phyloP scores from a whole-genome alignment of 1,140 invertebrate species.

The Brachionus angularis region DNA sequence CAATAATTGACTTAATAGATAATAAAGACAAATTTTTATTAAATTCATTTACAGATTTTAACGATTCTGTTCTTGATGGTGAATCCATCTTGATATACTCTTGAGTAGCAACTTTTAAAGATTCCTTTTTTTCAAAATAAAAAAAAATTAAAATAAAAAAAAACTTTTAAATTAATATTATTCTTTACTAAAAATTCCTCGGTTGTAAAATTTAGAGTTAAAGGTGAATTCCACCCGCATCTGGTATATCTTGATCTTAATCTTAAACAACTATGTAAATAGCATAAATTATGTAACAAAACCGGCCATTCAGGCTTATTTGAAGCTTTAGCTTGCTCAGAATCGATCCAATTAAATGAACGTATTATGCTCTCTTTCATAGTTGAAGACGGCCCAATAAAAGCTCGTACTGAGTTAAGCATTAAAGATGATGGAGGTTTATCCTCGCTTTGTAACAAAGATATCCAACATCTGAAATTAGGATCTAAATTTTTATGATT shows the following conservation, averaged over 20 bases:
- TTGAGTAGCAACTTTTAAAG: slow-evolving; percentile 21
- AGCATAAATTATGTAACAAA: slow-evolving; percentile 57
- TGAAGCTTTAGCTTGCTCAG: slow-evolving; percentile 52
- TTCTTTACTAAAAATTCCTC: slow-evolving; percentile 50
- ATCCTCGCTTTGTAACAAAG: slow-evolving; percentile 47
- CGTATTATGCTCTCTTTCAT: slow-evolving; percentile 55
- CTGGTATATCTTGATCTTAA: slow-evolving; percentile 51
- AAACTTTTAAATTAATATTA: not conserved
- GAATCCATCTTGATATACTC: slow-evolving; percentile 26
- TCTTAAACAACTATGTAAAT: slow-evolving; percentile 54
- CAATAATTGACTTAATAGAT: slow-evolving; percentile 21
- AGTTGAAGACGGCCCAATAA: slow-evolving; percentile 47
- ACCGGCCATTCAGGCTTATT: slow-evolving; percentile 52
- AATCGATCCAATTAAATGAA: slow-evolving; percentile 53
- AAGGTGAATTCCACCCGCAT: slow-evolving; percentile 54
- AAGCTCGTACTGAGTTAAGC: slow-evolving; percentile 42
- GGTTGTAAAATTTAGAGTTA: slow-evolving; percentile 49
- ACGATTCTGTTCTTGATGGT: slow-evolving; percentile 19
- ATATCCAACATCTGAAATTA: slow-evolving; percentile 56
- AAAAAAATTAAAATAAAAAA: not conserved
- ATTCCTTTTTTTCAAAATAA: slow-evolving; percentile 42
- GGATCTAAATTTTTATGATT: slow-evolving; percentile 47
- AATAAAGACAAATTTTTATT: not conserved
- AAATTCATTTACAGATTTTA: slow-evolving; percentile 27
- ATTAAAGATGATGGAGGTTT: slow-evolving; percentile 47